Percentiles rank a stretch among this genome's conserved stretches.
Conservation (phyloP, 2,888 invertebrate species). For the Hypolimnas misippus region DNA sequence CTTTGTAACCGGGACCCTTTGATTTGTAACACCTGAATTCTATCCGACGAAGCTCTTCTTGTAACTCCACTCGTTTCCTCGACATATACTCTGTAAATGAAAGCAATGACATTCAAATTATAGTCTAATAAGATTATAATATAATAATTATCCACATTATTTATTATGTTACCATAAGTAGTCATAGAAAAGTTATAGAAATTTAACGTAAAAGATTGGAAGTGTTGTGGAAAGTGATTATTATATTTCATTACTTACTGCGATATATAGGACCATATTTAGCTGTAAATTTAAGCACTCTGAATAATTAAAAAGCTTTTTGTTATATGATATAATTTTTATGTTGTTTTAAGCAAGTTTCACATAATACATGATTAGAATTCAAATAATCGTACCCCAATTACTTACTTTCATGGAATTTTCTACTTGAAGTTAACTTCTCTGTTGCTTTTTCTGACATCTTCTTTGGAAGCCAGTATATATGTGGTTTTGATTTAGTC, state of each 20-base stretch:
- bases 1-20: constrained; percentile 59
- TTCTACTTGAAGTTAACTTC: constrained; percentile 86
- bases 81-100: constrained; percentile 83
- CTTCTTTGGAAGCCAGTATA: constrained; percentile 94
- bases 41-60: constrained; percentile 86
- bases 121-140: too few species aligned
- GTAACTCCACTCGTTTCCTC: constrained; percentile 85
- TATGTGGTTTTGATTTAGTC: constrained; percentile 93
- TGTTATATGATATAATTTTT: neutral
- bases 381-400: neutral
- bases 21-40: constrained; percentile 79
- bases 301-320: neutral
- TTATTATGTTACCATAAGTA: too few species aligned
- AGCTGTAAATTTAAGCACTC: constrained; percentile 56
- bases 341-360: too few species aligned
- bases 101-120: neutral
- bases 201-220: too few species aligned
- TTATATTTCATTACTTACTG: constrained; percentile 72
- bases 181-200: too few species aligned
- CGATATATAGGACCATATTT: constrained; percentile 64
- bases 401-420: constrained; percentile 86
- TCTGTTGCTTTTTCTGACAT: constrained; percentile 88
- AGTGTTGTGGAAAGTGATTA: too few species aligned
- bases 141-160: too few species aligned
- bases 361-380: neutral